Evolutionary conservation across 2,113 vertebrate species (phyloP).

Genomic region (Synodontis membranacea): DNA sequence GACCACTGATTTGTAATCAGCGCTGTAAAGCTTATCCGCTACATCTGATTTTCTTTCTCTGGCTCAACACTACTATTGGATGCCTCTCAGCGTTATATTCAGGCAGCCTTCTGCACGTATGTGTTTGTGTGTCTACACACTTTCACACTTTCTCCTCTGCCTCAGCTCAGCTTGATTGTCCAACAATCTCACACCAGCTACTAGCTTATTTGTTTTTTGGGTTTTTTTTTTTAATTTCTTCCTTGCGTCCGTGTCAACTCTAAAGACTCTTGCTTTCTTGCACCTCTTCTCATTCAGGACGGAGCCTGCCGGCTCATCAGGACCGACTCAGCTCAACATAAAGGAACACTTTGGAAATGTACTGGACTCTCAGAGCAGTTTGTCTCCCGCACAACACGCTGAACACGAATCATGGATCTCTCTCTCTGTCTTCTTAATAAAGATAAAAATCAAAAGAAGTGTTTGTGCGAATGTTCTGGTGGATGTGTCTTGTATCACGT

Average conservation of each 20-base stretch:
- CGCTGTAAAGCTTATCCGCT: neutral
- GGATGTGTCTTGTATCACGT: neutral
- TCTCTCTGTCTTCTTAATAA: conserved; percentile 42
- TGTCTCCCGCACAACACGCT: neutral
- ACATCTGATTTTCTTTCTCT: neutral
- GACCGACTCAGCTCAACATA: conserved; percentile 23
- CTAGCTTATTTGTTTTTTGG: conserved; percentile 48
- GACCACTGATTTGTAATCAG: conserved; percentile 10
- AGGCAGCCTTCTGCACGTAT: conserved; percentile 24
- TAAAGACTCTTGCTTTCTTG: neutral
- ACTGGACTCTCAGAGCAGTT: conserved; percentile 20
- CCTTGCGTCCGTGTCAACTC: neutral
- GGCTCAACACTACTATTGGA: conserved; percentile 25
- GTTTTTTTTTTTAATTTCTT: conserved; percentile 25
- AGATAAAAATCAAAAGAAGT: conserved; percentile 25
- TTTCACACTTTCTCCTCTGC: neutral
- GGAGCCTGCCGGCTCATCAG: conserved; percentile 26
- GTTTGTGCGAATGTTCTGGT: neutral
- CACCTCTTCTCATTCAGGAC: conserved; percentile 5
- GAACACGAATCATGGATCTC: neutral
- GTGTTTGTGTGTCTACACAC: conserved; percentile 26
- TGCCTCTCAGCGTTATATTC: conserved; percentile 29
- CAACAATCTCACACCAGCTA: conserved; percentile 11
- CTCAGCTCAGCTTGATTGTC: neutral
- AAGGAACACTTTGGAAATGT: conserved; percentile 29